Evolutionary conservation across 2,888 invertebrate genomes (phyloP).

Genomic region (Rhaphigaster nebulosa): DNA sequence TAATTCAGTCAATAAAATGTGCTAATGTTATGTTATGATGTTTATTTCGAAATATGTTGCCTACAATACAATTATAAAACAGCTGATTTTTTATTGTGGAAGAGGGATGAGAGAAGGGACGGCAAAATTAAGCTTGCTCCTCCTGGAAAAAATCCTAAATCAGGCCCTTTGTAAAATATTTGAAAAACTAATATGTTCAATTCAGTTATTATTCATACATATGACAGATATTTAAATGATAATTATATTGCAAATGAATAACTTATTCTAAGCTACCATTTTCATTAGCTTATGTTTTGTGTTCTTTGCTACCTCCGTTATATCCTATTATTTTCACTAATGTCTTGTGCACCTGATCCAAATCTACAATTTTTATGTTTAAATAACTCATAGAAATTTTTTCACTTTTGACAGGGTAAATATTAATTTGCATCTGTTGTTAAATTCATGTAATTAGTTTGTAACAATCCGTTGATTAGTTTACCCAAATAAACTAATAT

Average conservation of each 20-base stretch:
- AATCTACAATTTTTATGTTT: not conserved
- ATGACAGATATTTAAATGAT: not conserved
- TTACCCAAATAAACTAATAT: not conserved
- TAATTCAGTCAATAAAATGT: no score
- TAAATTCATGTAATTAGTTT: constrained; percentile 17
- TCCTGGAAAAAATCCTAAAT: no score
- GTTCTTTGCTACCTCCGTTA: not conserved
- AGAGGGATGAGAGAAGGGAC: no score
- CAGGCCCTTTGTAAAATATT: no score
- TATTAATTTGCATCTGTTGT: constrained; percentile 17
- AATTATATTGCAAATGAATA: not conserved
- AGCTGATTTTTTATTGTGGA: no score
- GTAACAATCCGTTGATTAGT: not conserved
- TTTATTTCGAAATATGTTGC: no score
- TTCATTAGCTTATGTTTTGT: not conserved
- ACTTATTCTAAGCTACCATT: not conserved
- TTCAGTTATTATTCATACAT: no score
- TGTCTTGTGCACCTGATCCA: not conserved
- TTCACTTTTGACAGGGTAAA: not conserved
- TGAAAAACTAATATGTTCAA: no score
- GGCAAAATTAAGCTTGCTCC: no score
- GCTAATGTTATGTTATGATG: no score
- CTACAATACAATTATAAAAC: no score
- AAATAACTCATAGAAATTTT: not conserved
- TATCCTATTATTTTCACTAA: not conserved